Base-by-base conservation (phyloP, 1,140 invertebrate genomes). In the Venturia canescens region DNA sequence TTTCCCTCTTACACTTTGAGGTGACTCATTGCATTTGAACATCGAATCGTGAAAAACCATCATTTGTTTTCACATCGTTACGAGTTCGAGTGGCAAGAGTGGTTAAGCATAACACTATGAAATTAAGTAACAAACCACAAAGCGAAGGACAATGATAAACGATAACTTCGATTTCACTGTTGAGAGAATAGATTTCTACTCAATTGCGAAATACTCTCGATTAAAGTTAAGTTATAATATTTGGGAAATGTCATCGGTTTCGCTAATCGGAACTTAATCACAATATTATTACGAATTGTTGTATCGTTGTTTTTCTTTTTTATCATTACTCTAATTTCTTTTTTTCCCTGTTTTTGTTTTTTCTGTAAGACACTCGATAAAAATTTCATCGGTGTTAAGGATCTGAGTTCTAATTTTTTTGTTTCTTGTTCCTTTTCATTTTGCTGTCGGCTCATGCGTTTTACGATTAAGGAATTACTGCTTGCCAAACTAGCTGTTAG, bases 401-500 rank as follows among this genome's bases (percentile, higher is more conserved):
- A 72, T 72, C 31, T 48, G 38, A 71, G 26, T 72, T 48, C 3
- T 34, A 6, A 3, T 72, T 72, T 48, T 26, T 29, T 53, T 53
- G n/a, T 53, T 53, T 53, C 7, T 53, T 53, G 18, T 53, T 53
- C 50, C 11, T 44, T 44, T 44, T 44, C 38, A 11, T 44, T 44
- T 38, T 38, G 29, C 31, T 31, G 29, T 38, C 67, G 31, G 18
- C 27, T 34, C 29, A 70, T 38, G 16, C 21, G 27, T 57, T 57
- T 48, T 57, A 57, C 21, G 18, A 34, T 70, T 70, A 70, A 70
- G 67, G 67, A 70, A 23, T 70, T 18, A 70, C 38, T 70, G 67
- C 67, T 70, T 70, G 67, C 67, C 67, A 70, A 70, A 70, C 67
- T 70, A 70, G 67, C 34, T 70, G 67, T 34, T 70, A 70, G 67